Conservation (phyloP, 1,140 invertebrate species). For the Pseudoatta argentina region DNA sequence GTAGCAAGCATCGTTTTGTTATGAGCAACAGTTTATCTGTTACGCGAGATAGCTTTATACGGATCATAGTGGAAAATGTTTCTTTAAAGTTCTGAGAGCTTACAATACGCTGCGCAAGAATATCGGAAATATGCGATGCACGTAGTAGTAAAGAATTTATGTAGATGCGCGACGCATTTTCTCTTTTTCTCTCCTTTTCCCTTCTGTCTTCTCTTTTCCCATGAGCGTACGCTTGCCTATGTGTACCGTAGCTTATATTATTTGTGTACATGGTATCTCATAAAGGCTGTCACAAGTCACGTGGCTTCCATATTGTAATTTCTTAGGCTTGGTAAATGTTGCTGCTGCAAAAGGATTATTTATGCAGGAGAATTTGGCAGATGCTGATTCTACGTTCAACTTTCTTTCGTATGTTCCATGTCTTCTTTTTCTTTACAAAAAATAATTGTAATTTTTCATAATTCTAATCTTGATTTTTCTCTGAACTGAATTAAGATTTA, state of each 20-base stretch:
- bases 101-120: conserved; percentile 38
- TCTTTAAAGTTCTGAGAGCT: conserved; percentile 58
- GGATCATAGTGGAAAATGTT: conserved; percentile 56
- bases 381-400: conserved; percentile 12
- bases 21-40: conserved; percentile 50
- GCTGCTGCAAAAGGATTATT: conserved; percentile 18
- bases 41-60: conserved; percentile 18
- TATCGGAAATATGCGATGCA: conserved; percentile 65
- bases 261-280: conserved; percentile 53
- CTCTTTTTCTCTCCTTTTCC: conserved; percentile 24
- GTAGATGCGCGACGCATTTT: conserved; percentile 57
- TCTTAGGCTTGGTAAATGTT: conserved; percentile 23
- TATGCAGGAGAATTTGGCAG: background rate
- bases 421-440: background rate
- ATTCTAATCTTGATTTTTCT: background rate
- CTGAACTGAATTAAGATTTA: background rate
- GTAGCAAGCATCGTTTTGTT: conserved; percentile 37
- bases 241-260: conserved; percentile 55
- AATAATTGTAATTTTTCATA: background rate
- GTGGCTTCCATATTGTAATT: conserved; percentile 52
- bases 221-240: conserved; percentile 49
- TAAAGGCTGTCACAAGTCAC: conserved; percentile 57
- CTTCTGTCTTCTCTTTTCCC: conserved; percentile 36
- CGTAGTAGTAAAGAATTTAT: conserved; percentile 64
- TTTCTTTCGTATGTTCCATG: background rate